These are phyloP conservation scores for Leptopterna dolabrata DNA, from an alignment of 2,888 invertebrate genomes.

Conservation along the genomic window DNA sequence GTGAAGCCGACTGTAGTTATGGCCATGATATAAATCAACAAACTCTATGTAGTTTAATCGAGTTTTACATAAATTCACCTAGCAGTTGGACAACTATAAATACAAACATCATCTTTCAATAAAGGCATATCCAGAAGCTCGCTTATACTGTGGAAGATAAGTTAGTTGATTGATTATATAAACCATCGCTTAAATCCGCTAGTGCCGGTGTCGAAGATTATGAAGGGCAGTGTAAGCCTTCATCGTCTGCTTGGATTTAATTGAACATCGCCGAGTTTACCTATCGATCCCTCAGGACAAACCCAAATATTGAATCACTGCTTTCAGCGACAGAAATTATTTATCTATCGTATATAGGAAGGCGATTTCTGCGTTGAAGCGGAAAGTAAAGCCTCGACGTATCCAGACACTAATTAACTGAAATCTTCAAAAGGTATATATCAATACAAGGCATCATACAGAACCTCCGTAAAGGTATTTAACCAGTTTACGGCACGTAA, in stretches of 20 bases:
- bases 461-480: no score
- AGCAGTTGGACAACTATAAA: no score
- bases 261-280: not conserved
- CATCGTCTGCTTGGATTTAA: not conserved
- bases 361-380: not conserved
- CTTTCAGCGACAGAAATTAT: not conserved
- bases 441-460: no score
- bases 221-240: not conserved
- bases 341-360: not conserved
- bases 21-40: no score
- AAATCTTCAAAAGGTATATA: no score
- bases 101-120: no score
- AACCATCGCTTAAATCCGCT: not conserved
- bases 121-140: no score
- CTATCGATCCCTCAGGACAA: not conserved
- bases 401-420: no score
- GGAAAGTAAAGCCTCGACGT: not conserved
- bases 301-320: not conserved
- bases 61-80: no score
- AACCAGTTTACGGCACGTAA: no score
- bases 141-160: not conserved
- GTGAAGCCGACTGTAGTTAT: no score
- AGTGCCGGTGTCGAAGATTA: not conserved
- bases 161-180: not conserved
- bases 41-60: no score